phyloP scores from a whole-genome alignment of 2,113 vertebrate genomes.

The Tetrao urogallus region DNA sequence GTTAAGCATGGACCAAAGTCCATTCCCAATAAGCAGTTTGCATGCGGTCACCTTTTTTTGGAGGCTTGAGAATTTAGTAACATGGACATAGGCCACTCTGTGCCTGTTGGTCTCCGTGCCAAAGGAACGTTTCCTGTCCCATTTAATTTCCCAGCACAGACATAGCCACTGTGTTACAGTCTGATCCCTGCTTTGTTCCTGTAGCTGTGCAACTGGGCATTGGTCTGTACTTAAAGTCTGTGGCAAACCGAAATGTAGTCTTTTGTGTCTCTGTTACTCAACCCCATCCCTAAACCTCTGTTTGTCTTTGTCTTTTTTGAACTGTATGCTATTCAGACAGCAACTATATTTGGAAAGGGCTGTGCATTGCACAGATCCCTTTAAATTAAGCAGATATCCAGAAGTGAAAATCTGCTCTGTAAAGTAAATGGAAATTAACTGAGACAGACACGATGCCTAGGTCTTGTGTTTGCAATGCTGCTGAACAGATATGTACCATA shows the following conservation, averaged over 20 bases:
- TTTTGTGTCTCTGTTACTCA: slow-evolving; percentile 56
- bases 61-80: slow-evolving; percentile 44
- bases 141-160: slow-evolving; percentile 63
- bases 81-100: slow-evolving; percentile 50
- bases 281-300: slow-evolving; percentile 39
- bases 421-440: slow-evolving; percentile 2
- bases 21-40: slow-evolving; percentile 51
- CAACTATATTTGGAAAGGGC: slow-evolving; percentile 26
- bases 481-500: not conserved
- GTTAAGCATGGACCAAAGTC: not conserved
- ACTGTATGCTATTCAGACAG: slow-evolving; percentile 22
- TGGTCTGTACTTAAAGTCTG: slow-evolving; percentile 59
- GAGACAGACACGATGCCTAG: not conserved
- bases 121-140: slow-evolving; percentile 62
- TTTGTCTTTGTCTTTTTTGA: slow-evolving; percentile 45
- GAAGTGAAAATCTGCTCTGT: slow-evolving; percentile 11
- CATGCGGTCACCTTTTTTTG: slow-evolving; percentile 34
- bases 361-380: not conserved
- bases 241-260: slow-evolving; percentile 52
- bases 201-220: slow-evolving; percentile 44
- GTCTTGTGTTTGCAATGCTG: not conserved
- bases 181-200: slow-evolving; percentile 54
- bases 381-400: slow-evolving; percentile 11
- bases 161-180: slow-evolving; percentile 44
- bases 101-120: slow-evolving; percentile 39